Evolutionary conservation across 2,888 invertebrate species (phyloP), one percentile per base, ranked within the genome.

Genomic region (Clitarchus hookeri): DNA sequence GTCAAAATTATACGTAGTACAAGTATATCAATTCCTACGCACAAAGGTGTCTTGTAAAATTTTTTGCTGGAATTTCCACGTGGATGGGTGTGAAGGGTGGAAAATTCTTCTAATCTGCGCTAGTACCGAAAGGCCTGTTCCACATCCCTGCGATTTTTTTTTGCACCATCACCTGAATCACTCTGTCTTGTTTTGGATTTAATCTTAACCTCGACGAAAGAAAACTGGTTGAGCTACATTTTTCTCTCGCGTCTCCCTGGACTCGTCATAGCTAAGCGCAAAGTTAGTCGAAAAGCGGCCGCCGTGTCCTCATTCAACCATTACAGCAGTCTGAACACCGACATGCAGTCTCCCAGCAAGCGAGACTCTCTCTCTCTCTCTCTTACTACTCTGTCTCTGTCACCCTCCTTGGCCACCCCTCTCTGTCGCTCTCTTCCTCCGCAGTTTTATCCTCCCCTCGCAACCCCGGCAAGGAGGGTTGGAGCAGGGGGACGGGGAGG

Each of bases 371-470:
- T 65, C 65, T 65, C 65, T n/a, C 23, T 65, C n/a, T 23, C 65
- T 4, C 36, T n/a, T n/a, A n/a, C 36, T 36, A 0, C 8, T 12
- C 65, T n/a, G 19, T 65, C 65, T 65, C 65, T n/a, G 13, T 65
- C n/a, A 11, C 65, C 8, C 65, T n/a, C n/a, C 65, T 19, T 65
- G 65, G 23, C 8, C 65, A 23, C 3, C 19, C 65, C 23, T 65
- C 65, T 65, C 65, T 19, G 65, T 65, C 65, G n/a, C 65, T 16
- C 65, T 65, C 65, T 65, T 65, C 65, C 65, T 65, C 23, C 65
- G 65, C 65, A 65, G 65, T 65, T 65, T 65, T 65, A 65, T 65
- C 65, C n/a, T 23, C 65, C 65, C 65, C 65, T 19, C 65, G 65
- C 65, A 19, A 1, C 65, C 0, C 3, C 16, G n/a, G n/a, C 8